Conservation (phyloP, 2,113 vertebrate species). For the Paracanthobrama guichenoti region DNA sequence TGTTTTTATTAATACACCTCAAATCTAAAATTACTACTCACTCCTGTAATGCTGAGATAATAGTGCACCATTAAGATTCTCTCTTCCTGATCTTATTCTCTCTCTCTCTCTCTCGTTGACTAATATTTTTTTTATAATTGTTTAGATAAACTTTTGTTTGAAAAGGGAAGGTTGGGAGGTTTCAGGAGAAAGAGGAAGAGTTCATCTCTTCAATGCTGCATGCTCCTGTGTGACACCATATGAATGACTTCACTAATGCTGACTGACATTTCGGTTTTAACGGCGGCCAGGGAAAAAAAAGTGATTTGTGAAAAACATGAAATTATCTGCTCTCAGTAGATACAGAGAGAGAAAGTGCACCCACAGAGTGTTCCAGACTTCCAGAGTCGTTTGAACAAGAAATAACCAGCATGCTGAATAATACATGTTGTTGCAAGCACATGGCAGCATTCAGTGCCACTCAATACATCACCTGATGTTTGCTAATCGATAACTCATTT, state of each 20-base stretch:
- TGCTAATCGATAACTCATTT: not conserved
- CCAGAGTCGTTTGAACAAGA: not conserved
- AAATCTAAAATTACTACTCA: conserved; percentile 62
- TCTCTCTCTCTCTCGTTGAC: conserved; percentile 28
- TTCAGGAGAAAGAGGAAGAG: not conserved
- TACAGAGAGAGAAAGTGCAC: conserved; percentile 22
- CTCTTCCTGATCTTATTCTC: conserved; percentile 38
- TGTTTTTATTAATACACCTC: conserved; percentile 73
- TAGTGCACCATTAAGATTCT: conserved; percentile 16
- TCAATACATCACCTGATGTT: not conserved
- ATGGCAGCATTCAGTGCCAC: not conserved
- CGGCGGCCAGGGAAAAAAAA: conserved; percentile 52
- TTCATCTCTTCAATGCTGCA: conserved; percentile 12
- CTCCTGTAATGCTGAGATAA: conserved; percentile 69
- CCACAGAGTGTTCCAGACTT: conserved; percentile 16
- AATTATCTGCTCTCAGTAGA: conserved; percentile 55
- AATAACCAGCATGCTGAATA: conserved; percentile 29
- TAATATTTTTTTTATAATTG: conserved; percentile 76
- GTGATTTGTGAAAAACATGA: conserved; percentile 49
- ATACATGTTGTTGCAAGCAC: not conserved
- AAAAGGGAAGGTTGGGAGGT: conserved; percentile 57
- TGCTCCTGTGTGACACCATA: conserved; percentile 60
- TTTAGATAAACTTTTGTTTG: conserved; percentile 67
- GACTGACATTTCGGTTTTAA: conserved; percentile 71
- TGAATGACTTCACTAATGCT: conserved; percentile 75